Conservation (phyloP, 2,113 vertebrate genomes). For the Myanophis thanlyinensis region DNA sequence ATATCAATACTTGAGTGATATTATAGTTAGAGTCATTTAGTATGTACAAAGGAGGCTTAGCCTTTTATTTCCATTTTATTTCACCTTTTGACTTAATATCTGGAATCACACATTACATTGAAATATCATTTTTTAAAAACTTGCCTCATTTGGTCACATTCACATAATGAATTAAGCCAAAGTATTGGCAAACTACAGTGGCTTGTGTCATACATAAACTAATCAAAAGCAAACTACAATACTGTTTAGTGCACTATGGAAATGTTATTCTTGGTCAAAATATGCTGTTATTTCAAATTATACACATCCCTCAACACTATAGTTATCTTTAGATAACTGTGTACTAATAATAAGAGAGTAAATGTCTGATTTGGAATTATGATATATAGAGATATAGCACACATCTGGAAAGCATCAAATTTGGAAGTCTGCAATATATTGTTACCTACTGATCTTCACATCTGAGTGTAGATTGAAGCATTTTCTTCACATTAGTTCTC, state of each 20-base stretch:
- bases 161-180: background rate
- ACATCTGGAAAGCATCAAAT: background rate
- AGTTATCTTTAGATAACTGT: background rate
- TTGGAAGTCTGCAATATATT: background rate
- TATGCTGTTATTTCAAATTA: background rate
- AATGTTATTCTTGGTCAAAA: background rate
- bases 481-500: background rate
- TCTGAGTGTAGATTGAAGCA: background rate
- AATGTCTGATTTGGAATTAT: background rate
- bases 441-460: background rate
- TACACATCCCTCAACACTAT: background rate
- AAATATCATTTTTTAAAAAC: background rate
- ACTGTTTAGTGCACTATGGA: background rate
- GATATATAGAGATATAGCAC: background rate
- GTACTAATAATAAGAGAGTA: background rate
- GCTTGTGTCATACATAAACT: background rate
- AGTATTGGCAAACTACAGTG: background rate
- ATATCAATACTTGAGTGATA: background rate
- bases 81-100: background rate
- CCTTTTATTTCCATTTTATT: background rate
- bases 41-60: background rate
- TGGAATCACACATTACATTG: background rate
- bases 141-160: background rate
- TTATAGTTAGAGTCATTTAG: background rate
- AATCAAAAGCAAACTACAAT: background rate